These are phyloP conservation scores for Hydropsyche betteni DNA, from an alignment of 2,888 invertebrate species.

Conservation along the genomic window DNA sequence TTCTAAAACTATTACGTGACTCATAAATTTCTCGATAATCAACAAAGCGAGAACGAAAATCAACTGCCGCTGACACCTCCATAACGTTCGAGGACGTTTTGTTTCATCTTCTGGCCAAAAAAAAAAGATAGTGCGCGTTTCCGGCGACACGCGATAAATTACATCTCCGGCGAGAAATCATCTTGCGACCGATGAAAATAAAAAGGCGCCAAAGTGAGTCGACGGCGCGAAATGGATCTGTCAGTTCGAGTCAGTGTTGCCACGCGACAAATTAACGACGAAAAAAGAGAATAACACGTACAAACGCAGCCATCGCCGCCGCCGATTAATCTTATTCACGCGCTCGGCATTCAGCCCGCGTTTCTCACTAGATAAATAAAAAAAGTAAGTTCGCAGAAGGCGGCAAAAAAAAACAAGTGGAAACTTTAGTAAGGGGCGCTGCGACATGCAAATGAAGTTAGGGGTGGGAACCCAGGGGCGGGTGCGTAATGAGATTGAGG, in stretches of 20 bases:
- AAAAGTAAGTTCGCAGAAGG: neutral
- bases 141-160: slow-evolving; percentile 4
- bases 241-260: slow-evolving; percentile 21
- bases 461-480: slow-evolving; percentile 3
- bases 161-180: neutral
- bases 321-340: slow-evolving; percentile 26
- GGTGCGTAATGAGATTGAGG: slow-evolving; percentile 43
- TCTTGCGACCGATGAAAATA: too few species aligned
- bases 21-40: too few species aligned
- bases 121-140: neutral
- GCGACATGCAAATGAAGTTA: slow-evolving; percentile 44
- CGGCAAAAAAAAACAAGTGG: neutral
- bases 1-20: too few species aligned
- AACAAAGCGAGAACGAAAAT: too few species aligned
- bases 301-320: neutral
- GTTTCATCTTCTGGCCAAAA: neutral
- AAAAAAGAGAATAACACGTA: neutral
- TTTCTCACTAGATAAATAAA: neutral
- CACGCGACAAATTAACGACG: slow-evolving; percentile 9
- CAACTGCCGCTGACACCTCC: neutral
- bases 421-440: slow-evolving; percentile 24
- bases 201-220: neutral
- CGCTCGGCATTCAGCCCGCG: slow-evolving; percentile 1
- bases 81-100: neutral
- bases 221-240: slow-evolving; percentile 19